phyloP scores from a whole-genome alignment of 2,113 vertebrate genomes.

The Nothoprocta perdicaria region DNA sequence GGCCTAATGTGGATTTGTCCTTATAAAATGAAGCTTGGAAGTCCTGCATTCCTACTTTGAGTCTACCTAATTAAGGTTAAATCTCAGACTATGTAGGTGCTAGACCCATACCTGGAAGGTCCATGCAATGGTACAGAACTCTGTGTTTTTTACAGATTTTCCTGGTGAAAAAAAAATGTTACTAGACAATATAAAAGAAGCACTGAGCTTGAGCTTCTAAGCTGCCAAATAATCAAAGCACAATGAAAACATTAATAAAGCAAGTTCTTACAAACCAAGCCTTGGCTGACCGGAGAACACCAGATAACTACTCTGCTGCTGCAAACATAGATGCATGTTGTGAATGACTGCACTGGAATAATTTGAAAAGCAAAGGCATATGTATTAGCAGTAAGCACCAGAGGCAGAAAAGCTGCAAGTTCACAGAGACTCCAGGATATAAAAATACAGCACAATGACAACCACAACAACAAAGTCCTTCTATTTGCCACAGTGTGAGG shows the following conservation, averaged over 20 bases:
- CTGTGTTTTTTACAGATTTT: background rate
- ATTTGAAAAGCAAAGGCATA: constrained; percentile 29
- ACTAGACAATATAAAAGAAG: background rate
- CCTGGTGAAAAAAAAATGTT: background rate
- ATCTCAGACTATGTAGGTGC: background rate
- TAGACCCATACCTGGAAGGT: background rate
- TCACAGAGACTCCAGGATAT: constrained; percentile 2
- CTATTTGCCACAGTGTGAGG: constrained; percentile 2
- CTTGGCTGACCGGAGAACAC: constrained; percentile 3
- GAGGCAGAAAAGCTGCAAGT: constrained; percentile 26
- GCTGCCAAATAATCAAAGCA: background rate
- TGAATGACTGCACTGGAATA: background rate
- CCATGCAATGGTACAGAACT: background rate
- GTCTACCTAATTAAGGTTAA: background rate
- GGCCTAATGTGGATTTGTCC: background rate
- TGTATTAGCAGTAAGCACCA: background rate
- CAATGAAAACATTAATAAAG: constrained; percentile 16
- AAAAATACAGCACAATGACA: constrained; percentile 21
- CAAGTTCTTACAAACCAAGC: constrained; percentile 15
- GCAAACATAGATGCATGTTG: background rate
- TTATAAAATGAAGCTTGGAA: background rate
- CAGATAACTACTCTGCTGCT: background rate
- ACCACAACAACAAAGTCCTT: constrained; percentile 34
- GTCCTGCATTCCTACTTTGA: background rate
- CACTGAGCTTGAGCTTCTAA: background rate